phyloP scores from a whole-genome alignment of 1,140 invertebrate species.

The Pseudomyrmex pallidus region DNA sequence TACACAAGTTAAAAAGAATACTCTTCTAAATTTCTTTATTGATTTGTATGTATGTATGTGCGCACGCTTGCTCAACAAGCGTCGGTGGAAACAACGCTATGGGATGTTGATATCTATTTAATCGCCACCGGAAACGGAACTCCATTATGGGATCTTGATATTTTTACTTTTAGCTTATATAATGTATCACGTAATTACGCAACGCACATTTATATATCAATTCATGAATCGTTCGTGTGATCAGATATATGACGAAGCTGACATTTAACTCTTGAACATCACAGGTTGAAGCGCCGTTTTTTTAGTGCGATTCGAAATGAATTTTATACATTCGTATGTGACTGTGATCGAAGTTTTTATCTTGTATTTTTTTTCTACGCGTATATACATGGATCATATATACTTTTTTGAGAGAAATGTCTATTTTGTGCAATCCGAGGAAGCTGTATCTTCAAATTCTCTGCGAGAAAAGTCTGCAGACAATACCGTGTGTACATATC shows the following conservation, averaged over 20 bases:
- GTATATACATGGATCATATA: conserved; percentile 46
- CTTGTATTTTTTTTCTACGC: conserved; percentile 34
- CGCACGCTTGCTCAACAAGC: background rate
- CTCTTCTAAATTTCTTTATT: too few species aligned
- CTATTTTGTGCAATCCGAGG: background rate
- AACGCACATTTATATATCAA: background rate
- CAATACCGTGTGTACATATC: conserved; percentile 48
- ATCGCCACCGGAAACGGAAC: conserved; percentile 22
- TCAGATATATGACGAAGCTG: background rate
- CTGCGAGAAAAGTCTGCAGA: conserved; percentile 27
- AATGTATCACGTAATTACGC: background rate
- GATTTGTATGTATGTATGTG: too few species aligned
- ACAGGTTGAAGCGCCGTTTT: conserved; percentile 6
- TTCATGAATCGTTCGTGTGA: background rate
- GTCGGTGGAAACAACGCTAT: conserved; percentile 18
- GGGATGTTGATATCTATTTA: conserved; percentile 57
- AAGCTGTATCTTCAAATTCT: background rate
- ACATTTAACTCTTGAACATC: conserved; percentile 49
- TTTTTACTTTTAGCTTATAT: too few species aligned
- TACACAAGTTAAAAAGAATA: background rate
- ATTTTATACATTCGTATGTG: conserved; percentile 26
- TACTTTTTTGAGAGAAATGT: background rate
- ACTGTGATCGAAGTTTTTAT: conserved; percentile 68
- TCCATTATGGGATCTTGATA: background rate
- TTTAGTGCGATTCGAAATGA: conserved; percentile 34